phyloP scores from a whole-genome alignment of 2,113 vertebrate species.

The Chrysemys picta region DNA sequence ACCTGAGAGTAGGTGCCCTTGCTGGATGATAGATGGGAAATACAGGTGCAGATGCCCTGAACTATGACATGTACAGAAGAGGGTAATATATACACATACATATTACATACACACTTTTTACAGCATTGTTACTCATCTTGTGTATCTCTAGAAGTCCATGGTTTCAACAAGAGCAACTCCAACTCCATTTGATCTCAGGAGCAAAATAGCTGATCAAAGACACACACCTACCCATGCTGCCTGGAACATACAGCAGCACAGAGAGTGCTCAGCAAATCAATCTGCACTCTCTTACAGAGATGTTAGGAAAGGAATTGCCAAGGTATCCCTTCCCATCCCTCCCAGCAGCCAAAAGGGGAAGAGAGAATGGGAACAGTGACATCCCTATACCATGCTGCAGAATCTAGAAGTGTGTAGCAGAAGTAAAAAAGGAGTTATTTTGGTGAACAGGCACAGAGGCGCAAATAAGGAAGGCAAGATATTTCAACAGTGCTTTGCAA shows the following conservation, averaged over 20 bases:
- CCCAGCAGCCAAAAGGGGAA: not conserved
- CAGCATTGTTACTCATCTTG: not conserved
- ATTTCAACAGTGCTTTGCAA: not conserved
- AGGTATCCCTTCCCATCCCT: not conserved
- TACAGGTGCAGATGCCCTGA: not conserved
- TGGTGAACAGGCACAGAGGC: not conserved
- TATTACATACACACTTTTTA: not conserved
- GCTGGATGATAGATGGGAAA: not conserved
- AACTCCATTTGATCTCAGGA: not conserved
- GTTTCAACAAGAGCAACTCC: not conserved
- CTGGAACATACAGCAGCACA: not conserved
- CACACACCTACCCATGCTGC: not conserved
- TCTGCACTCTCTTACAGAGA: not conserved
- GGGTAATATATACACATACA: too few relatives aligned
- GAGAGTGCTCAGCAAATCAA: not conserved
- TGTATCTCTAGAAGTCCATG: not conserved
- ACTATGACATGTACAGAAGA: not conserved
- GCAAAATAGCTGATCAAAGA: not conserved
- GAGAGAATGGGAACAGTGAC: accelerated
- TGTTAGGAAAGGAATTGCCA: not conserved
- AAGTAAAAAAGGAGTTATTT: not conserved
- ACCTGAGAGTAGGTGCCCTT: not conserved
- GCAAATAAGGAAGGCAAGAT: not conserved
- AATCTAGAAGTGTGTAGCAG: not conserved
- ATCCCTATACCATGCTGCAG: not conserved